Percentiles rank a stretch among this genome's conserved stretches.
These are phyloP conservation scores for Sesia bembeciformis DNA, from an alignment of 2,888 invertebrate genomes.

Conservation along the genomic window DNA sequence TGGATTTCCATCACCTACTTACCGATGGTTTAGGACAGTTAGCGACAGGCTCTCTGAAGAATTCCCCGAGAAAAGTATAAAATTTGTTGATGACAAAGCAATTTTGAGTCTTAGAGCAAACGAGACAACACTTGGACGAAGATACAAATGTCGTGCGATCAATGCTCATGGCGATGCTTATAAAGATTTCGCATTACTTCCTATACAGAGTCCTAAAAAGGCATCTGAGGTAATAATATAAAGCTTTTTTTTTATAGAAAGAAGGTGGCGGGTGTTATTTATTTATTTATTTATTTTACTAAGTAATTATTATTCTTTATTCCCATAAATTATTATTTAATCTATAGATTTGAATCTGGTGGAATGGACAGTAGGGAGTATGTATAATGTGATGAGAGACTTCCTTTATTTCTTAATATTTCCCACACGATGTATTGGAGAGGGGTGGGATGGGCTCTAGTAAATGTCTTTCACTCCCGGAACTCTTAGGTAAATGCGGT, in stretches of 20 bases:
- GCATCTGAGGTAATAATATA: constrained; percentile 29
- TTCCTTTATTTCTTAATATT: no score
- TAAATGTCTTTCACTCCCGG: no score
- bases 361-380: no score
- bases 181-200: constrained; percentile 27
- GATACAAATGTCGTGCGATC: constrained; percentile 37
- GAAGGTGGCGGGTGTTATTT: background rate
- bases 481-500: no score
- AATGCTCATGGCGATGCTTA: constrained; percentile 34
- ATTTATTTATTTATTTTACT: background rate
- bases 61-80: constrained; percentile 32
- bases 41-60: constrained; percentile 32
- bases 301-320: background rate
- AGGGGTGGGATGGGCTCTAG: no score
- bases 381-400: no score
- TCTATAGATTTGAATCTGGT: no score
- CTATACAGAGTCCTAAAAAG: constrained; percentile 29
- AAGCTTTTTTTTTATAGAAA: background rate
- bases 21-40: constrained; percentile 40
- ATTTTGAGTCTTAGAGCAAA: constrained; percentile 29
- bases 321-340: background rate
- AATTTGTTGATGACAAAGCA: constrained; percentile 25
- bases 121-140: constrained; percentile 28
- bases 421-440: no score
- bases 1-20: constrained; percentile 41